Base-by-base conservation (phyloP, 2,797 vertebrate species). In the Scolopax bukidnonensis region DNA sequence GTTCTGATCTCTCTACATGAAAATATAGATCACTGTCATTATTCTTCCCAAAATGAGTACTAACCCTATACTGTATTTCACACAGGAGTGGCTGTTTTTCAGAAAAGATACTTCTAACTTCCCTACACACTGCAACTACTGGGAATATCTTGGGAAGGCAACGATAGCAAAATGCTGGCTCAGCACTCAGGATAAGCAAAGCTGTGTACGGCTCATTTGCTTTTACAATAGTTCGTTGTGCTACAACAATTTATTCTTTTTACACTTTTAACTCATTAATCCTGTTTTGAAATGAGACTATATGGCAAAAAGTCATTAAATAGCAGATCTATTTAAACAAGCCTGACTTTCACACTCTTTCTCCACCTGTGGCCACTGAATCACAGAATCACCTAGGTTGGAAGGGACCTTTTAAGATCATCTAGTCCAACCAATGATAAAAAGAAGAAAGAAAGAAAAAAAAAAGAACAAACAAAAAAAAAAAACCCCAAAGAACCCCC, bases 161-260 rank as follows among this genome's bases (percentile, higher is more conserved):
- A 11, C 0, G 2, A 51, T 57, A 33, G 33, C 28, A 86, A 87
- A 81, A 54, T 77, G 73, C 56, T 90, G 60, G 28, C 67, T 95
- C 87, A 88, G 83, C 80, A 81, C 40, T 73, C 41, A 47, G 53
- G 40, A 59, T 43, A 69, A 84, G 50, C 9, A 64, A 78, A 86
- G 32, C n/a, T 81, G 30, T 24, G 18, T 69, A 71, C 0, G 3
- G 28, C 43, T 93, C 28, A 60, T 86, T 94, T 84, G 28, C 13
- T 84, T 90, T 79, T 67, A 71, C 51, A 92, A 30, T 56, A 88
- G 87, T 67, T 87, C 0, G 0, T 87, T 82, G n/a, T 67, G n/a
- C 50, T 90, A 33, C n/a, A 85, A 48, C 19, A 70, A 75, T 79
- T 90, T 70, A 84, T 79, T 95, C 2, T 84, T 93, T 85, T 88